Percentiles rank a stretch among this genome's conserved stretches.
These are phyloP conservation scores for Oscheius sp. DNA, from an alignment of 2,888 invertebrate species.

Conservation along the genomic window DNA sequence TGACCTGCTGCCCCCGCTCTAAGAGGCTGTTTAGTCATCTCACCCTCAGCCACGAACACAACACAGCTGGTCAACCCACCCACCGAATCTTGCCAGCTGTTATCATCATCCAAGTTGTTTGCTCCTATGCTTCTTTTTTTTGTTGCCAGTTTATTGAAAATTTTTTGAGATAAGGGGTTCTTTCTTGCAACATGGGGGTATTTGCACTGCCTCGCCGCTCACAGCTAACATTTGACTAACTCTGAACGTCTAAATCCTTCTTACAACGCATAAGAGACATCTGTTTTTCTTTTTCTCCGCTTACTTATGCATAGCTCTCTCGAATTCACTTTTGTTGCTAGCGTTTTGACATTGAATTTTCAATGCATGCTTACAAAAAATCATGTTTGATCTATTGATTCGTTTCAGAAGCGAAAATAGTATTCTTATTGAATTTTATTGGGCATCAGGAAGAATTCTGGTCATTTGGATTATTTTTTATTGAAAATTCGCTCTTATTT, in stretches of 20 bases:
- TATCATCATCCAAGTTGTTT: constrained; percentile 6
- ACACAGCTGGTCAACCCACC: constrained; percentile 24
- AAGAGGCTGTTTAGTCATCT: constrained; percentile 27
- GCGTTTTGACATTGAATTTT: too few species aligned
- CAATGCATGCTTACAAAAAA: too few species aligned
- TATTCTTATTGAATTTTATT: too few species aligned
- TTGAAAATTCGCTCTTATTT: too few species aligned
- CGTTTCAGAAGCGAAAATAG: too few species aligned
- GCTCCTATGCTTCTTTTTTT: constrained; percentile 7
- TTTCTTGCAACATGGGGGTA: neutral
- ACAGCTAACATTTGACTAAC: neutral
- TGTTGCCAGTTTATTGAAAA: neutral
- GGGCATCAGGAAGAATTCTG: too few species aligned
- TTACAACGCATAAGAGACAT: neutral
- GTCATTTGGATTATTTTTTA: too few species aligned
- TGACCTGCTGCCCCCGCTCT: constrained; percentile 30
- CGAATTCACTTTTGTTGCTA: neutral
- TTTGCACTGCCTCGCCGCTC: constrained; percentile 6
- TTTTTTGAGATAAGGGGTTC: neutral
- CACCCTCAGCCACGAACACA: neutral
- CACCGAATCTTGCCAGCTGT: constrained; percentile 21
- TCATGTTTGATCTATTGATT: too few species aligned
- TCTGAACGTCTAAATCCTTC: constrained; percentile 2
- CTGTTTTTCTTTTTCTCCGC: neutral
- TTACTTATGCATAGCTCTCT: neutral